Conservation (phyloP, 2,888 invertebrate species). For the Plagodis dolabraria region DNA sequence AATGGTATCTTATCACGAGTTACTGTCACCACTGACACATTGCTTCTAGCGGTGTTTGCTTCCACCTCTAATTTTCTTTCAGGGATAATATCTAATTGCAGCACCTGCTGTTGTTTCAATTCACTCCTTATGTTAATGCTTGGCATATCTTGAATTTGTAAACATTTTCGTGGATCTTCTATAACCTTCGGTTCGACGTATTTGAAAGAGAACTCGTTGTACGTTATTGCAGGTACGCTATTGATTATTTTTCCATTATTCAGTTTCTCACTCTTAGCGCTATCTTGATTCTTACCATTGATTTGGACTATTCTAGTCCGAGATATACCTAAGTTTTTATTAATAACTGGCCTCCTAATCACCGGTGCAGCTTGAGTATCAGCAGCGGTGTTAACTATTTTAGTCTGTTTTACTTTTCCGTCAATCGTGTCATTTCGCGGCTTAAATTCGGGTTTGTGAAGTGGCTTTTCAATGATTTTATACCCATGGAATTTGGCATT, state of each 20-base stretch:
- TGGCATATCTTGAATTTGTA: slow-evolving; percentile 79
- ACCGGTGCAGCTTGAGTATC: slow-evolving; percentile 46
- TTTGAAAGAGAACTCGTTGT: slow-evolving; percentile 66
- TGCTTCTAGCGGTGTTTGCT: slow-evolving; percentile 46
- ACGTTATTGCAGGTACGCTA: slow-evolving; percentile 56
- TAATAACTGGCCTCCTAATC: slow-evolving; percentile 47
- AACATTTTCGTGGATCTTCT: slow-evolving; percentile 42
- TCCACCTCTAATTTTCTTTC: slow-evolving; percentile 44
- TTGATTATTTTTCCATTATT: slow-evolving; percentile 51
- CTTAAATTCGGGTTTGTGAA: slow-evolving; percentile 39
- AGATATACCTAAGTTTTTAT: slow-evolving; percentile 60
- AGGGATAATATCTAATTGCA: slow-evolving; percentile 78
- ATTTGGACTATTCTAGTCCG: slow-evolving; percentile 66
- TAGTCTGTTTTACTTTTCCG: slow-evolving; percentile 37
- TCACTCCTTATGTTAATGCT: slow-evolving; percentile 80
- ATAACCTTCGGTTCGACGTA: slow-evolving; percentile 55
- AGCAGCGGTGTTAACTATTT: slow-evolving; percentile 47
- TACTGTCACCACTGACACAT: slow-evolving; percentile 63
- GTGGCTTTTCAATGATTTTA: slow-evolving; percentile 61
- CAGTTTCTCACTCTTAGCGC: slow-evolving; percentile 46
- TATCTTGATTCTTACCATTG: slow-evolving; percentile 50
- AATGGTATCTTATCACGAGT: slow-evolving; percentile 47
- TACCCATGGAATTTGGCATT: slow-evolving; percentile 79
- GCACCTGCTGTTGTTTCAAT: slow-evolving; percentile 77
- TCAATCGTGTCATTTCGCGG: slow-evolving; percentile 30